A percentile compares a stretch with the other conserved stretches of the same genome.
Conservation (phyloP, 1,140 invertebrate species). For the Tetramorium alpestre region DNA sequence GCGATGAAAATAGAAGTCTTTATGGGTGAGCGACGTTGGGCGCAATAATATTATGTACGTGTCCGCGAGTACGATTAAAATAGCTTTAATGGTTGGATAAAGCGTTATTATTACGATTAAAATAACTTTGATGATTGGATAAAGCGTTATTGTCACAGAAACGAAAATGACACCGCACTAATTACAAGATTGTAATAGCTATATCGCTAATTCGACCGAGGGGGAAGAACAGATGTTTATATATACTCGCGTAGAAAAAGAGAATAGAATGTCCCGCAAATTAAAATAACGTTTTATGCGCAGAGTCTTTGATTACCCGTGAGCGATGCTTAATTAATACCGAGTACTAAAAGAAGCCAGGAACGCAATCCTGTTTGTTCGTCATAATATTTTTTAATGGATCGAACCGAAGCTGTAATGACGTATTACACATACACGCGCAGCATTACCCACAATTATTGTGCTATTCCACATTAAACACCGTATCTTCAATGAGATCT, state of each 20-base stretch:
- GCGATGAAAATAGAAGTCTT: constrained; percentile 7
- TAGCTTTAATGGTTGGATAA: background rate
- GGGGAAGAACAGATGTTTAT: background rate
- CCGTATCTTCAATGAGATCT: constrained; percentile 60
- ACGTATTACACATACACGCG: background rate
- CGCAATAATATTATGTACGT: background rate
- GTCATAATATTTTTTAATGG: constrained; percentile 25
- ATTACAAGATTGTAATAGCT: background rate
- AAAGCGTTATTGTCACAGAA: constrained; percentile 24
- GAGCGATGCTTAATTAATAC: background rate
- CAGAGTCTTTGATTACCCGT: background rate
- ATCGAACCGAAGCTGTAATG: constrained; percentile 1
- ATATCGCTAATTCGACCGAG: background rate
- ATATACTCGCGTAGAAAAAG: background rate
- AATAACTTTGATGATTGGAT: background rate
- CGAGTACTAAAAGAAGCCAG: background rate
- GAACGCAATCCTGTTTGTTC: constrained; percentile 1
- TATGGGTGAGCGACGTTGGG: constrained; percentile 40
- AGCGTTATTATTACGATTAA: background rate
- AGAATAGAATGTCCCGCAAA: background rate
- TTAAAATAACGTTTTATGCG: background rate
- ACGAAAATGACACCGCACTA: background rate
- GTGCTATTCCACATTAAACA: constrained; percentile 54
- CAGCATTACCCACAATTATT: constrained; percentile 35
- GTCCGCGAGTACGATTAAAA: background rate